Evolutionary conservation across 2,888 invertebrate species (phyloP), one percentile per base, ranked within the genome.

Genomic region (Nezara viridula): DNA sequence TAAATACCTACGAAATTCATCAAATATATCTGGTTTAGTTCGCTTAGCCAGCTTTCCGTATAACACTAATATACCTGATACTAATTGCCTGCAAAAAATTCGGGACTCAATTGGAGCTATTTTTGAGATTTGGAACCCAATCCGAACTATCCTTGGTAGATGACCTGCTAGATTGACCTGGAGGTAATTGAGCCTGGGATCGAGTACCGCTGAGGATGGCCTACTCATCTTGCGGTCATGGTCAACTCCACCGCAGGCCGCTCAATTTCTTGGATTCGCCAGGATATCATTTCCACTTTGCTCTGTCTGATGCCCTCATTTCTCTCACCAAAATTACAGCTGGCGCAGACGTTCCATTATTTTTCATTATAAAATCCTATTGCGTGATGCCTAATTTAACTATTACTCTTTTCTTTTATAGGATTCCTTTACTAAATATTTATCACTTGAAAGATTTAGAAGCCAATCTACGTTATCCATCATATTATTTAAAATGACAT

Each of bases 221-320:
- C 66, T 73, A 73, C 66, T 37, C 66, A 37, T 73, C 66, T 73
- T 73, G 66, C 66, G 66, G 66, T 73, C 66, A 37, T 37, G 66
- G 66, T 73, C 32, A 2, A 19, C 19, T 32, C 32, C 19, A 14
- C 66, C 66, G 37, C 66, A 73, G 66, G 2, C 66, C 6, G 9
- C 66, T 73, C 66, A 73, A n/a, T 37, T 73, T 73, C 37, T 73
- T 1, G 66, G 66, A 73, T 73, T 37, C 37, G 66, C 66, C 37
- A 73, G 66, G 21, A 19, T 73, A 73, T 37, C 19, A 73, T 37
- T 73, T 73, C 66, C 21, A 37, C 66, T 32, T 66, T 66, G 19
- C 0, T 2, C 66, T 1, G 66, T 24, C 66, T 73, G 4, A 6
- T 73, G 66, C 37, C 66, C 66, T 37, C 66, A 73, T 73, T 73